A percentile compares a stretch with the other conserved stretches of the same genome.
Conservation (phyloP, 2,113 vertebrate genomes). For the Oncorhynchus kisutch region DNA sequence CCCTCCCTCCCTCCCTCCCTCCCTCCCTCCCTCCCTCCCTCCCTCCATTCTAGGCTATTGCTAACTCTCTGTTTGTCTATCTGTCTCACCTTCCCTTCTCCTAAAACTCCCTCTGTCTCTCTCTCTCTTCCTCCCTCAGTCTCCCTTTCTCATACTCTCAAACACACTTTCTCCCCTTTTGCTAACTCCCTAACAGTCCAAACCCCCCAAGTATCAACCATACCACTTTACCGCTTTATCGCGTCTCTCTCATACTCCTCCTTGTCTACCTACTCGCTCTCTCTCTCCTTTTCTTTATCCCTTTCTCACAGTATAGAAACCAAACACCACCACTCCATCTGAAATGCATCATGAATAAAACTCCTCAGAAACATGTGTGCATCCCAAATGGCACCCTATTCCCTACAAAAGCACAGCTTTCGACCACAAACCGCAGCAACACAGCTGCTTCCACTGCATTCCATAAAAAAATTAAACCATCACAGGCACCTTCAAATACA, state of each 20-base stretch:
- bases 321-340: constrained; percentile 26
- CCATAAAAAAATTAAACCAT: background rate
- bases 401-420: too few relatives aligned
- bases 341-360: constrained; percentile 13
- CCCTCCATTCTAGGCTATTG: too few relatives aligned
- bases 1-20: background rate
- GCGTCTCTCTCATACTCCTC: background rate
- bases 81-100: background rate
- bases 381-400: background rate
- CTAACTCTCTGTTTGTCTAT: too few relatives aligned
- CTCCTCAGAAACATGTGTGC: constrained; percentile 3
- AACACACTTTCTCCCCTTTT: too few relatives aligned
- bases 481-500: constrained; percentile 15
- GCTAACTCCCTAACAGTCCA: too few relatives aligned
- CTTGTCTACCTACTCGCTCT: too few relatives aligned
- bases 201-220: too few relatives aligned
- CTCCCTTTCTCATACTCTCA: background rate
- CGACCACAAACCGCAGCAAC: background rate
- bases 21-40: background rate
- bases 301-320: constrained; percentile 9
- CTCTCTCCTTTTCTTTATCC: background rate
- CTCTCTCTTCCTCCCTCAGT: too few relatives aligned
- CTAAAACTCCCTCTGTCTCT: too few relatives aligned
- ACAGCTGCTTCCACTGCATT: background rate
- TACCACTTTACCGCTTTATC: background rate